Conservation (phyloP, 1,140 invertebrate species). For the Philopotamus ludificatus region DNA sequence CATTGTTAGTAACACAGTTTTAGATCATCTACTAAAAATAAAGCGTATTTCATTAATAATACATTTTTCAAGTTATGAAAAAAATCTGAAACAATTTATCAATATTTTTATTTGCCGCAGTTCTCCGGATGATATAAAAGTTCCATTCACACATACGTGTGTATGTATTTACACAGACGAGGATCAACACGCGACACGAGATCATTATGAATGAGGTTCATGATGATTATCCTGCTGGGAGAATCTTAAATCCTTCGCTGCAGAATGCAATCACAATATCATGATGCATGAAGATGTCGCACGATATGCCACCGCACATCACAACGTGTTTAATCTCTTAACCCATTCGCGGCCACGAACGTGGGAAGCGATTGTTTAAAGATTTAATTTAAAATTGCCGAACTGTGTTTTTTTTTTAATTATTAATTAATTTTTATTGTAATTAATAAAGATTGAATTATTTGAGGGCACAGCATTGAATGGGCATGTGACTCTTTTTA, state of each 20-base stretch:
- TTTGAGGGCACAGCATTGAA: background rate
- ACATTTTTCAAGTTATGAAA: too few relatives aligned
- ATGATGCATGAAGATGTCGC: background rate
- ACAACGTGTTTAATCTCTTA: background rate
- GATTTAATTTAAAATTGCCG: slow-evolving; percentile 1
- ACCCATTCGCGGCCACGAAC: too few relatives aligned
- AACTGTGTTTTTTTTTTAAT: background rate
- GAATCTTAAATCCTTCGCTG: background rate
- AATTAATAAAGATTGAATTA: background rate
- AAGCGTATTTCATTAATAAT: too few relatives aligned
- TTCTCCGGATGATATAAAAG: too few relatives aligned
- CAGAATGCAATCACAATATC: background rate
- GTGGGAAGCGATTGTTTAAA: slow-evolving; percentile 16
- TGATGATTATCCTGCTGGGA: background rate
- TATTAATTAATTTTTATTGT: background rate
- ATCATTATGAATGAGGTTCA: background rate
- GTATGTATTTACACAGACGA: too few relatives aligned
- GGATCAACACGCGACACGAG: too few relatives aligned
- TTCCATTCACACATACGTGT: too few relatives aligned
- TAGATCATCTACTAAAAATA: too few relatives aligned
- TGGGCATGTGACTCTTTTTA: background rate
- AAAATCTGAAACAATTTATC: too few relatives aligned
- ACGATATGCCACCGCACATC: background rate
- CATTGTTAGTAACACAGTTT: too few relatives aligned
- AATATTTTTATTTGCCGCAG: too few relatives aligned